These are phyloP conservation scores for Scaptomyza hsui DNA, from an alignment of 1,140 invertebrate genomes.

Conservation along the genomic window DNA sequence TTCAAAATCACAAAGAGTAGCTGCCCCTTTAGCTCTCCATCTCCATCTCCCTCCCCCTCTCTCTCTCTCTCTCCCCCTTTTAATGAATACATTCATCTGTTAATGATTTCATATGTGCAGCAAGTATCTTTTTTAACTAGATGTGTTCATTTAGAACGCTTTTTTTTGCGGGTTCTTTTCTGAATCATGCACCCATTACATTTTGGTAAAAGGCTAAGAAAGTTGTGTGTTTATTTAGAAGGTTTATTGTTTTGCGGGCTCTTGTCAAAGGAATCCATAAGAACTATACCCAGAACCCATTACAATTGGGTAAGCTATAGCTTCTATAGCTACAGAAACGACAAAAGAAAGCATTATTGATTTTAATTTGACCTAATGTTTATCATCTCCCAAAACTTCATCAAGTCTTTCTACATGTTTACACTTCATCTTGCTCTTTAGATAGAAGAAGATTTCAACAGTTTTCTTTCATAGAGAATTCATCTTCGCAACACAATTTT, in stretches of 20 bases:
- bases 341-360: no score
- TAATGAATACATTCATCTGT: conserved; percentile 33
- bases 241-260: not conserved
- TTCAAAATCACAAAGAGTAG: conserved; percentile 34
- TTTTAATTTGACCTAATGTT: no score
- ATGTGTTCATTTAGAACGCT: conserved; percentile 22
- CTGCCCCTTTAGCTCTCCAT: no score
- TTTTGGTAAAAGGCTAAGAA: no score
- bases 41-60: not conserved
- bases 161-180: not conserved
- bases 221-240: conserved; percentile 21
- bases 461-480: no score
- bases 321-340: no score
- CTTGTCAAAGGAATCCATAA: no score
- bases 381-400: no score
- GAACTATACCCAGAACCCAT: no score
- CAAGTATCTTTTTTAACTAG: conserved; percentile 28
- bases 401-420: not conserved
- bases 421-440: not conserved
- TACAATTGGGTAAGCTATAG: no score
- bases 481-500: not conserved
- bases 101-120: conserved; percentile 35
- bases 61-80: not conserved
- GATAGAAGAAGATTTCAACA: not conserved
- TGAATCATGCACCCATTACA: no score